phyloP scores from a whole-genome alignment of 2,113 vertebrate genomes.

The Agelaius phoeniceus region DNA sequence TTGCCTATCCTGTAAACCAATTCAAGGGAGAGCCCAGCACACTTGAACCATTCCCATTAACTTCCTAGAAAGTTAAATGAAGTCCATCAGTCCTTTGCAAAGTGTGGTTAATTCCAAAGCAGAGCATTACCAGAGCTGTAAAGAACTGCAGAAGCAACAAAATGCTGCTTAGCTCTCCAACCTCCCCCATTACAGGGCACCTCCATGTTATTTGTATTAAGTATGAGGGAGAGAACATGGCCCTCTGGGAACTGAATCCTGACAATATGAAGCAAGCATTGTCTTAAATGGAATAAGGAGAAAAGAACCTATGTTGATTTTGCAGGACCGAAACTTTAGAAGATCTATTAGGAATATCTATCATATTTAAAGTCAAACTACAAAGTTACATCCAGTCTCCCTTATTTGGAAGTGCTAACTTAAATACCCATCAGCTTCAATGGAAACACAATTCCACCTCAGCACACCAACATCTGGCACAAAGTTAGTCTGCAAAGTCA shows the following conservation, averaged over 20 bases:
- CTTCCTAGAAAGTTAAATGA: not conserved
- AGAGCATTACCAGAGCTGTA: not conserved
- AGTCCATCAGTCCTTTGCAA: not conserved
- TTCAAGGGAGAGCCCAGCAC: not conserved
- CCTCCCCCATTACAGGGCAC: not conserved
- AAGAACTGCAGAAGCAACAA: not conserved
- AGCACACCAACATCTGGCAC: not conserved
- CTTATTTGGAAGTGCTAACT: not conserved
- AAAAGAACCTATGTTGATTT: not conserved
- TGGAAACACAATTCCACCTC: not conserved
- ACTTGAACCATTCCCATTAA: not conserved
- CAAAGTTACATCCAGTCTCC: not conserved
- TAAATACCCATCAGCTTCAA: not conserved
- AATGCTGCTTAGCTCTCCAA: not conserved
- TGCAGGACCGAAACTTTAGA: not conserved
- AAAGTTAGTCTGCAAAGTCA: not conserved
- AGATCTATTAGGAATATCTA: not conserved
- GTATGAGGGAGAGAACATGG: rapidly evolving
- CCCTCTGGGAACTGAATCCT: not conserved
- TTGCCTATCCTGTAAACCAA: not conserved
- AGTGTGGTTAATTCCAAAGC: not conserved
- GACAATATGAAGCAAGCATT: not conserved
- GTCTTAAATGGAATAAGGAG: not conserved
- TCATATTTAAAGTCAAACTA: not conserved
- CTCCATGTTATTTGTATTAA: rapidly evolving